phyloP scores from a whole-genome alignment of 1,140 invertebrate genomes.

The Halesus radiatus region DNA sequence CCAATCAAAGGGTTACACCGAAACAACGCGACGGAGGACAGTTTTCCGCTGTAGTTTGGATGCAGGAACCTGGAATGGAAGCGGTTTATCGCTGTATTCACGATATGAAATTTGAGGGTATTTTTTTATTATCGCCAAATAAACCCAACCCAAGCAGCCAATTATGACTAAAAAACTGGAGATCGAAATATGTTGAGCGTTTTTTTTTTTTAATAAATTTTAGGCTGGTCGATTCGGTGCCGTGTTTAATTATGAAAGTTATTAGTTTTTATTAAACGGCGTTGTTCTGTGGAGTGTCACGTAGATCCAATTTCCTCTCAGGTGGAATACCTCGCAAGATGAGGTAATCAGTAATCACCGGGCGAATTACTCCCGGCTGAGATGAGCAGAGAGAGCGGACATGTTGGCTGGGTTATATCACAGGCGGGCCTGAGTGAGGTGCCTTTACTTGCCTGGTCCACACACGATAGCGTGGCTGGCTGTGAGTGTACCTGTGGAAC shows the following conservation, averaged over 20 bases:
- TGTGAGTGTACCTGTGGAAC: background rate
- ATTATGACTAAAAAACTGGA: slow-evolving; percentile 5
- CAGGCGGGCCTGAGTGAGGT: background rate
- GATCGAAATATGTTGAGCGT: background rate
- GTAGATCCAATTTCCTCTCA: slow-evolving; percentile 54
- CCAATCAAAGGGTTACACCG: slow-evolving; percentile 25
- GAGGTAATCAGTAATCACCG: slow-evolving; percentile 47
- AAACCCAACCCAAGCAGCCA: slow-evolving; percentile 1
- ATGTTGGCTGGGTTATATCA: slow-evolving; percentile 23
- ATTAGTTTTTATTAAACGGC: slow-evolving; percentile 52
- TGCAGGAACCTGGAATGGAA: background rate
- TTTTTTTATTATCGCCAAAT: slow-evolving; percentile 25
- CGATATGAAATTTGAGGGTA: slow-evolving; percentile 33
- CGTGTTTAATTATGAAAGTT: slow-evolving; percentile 52
- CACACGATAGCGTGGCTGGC: background rate
- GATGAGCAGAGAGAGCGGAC: slow-evolving; percentile 39
- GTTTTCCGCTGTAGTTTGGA: background rate
- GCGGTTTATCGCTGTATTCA: slow-evolving; percentile 9
- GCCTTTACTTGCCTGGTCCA: background rate
- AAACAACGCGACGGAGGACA: slow-evolving; percentile 30
- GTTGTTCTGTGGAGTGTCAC: slow-evolving; percentile 51
- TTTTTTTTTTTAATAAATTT: background rate
- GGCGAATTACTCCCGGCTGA: slow-evolving; percentile 41
- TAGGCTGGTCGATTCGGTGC: slow-evolving; percentile 5
- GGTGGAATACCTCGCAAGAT: background rate